Base-by-base conservation (phyloP, 2,797 vertebrate species). In the Channa striata region DNA sequence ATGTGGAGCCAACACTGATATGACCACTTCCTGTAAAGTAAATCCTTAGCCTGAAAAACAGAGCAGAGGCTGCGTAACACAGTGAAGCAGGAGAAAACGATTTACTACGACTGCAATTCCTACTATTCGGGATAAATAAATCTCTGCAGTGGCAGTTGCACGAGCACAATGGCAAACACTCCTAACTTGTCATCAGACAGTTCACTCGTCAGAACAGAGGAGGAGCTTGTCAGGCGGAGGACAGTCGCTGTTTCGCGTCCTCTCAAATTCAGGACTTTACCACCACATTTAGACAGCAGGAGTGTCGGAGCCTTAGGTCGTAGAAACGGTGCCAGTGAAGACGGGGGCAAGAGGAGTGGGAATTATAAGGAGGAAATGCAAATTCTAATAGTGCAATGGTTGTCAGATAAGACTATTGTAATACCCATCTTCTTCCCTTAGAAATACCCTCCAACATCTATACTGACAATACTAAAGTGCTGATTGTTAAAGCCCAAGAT, bases 391-490 rank as follows among this genome's bases (percentile, higher is more conserved):
- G 87, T 90, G 87, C 90, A 90, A 87, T 84, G 87, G 68, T 53
- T 80, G 64, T 79, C 82, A 84, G 77, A 77, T 77, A 80, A 69
- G 68, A 82, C 77, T 70, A 77, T 9, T 64, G 53, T 59, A 71
- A 60, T 44, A 85, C 64, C 69, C 71, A 72, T 59, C 81, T 72
- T 66, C 83, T 72, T 64, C 74, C 51, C 63, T 67, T 59, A 23
- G 66, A 84, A 82, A 75, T 52, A 59, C 74, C 68, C 69, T 75
- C 83, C 51, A 46, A 74, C 78, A 73, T 39, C 57, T 42, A 50
- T 34, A 75, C 83, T 56, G 83, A 87, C 84, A 54, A 76, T 85
- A 78, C 89, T 94, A 94, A 94, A 95, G 93, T 94, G 93, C 93
- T 92, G 89, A 93, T 90, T 81, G 82, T 89, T 88, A 60, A 80